Conservation (phyloP, 2,113 vertebrate genomes). For the Echinops telfairi region DNA sequence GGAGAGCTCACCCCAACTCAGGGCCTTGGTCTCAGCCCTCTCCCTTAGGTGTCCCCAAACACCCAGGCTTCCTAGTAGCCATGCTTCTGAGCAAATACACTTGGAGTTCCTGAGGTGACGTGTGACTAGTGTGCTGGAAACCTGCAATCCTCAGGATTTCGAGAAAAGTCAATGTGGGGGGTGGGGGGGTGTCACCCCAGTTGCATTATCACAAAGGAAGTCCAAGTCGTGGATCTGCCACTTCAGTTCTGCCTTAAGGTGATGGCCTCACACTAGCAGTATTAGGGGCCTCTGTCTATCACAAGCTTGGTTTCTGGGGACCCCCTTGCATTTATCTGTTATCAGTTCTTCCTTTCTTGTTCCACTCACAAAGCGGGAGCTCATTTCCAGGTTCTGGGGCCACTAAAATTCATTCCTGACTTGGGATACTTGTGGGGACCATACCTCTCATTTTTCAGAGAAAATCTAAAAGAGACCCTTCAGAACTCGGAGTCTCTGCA, state of each 20-base stretch:
- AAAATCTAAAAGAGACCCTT: neutral
- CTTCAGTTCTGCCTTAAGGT: neutral
- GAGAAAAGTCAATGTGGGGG: neutral
- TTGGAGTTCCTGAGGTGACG: no score
- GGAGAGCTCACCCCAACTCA: neutral
- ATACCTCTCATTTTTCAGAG: constrained; percentile 1
- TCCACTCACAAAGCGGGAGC: neutral
- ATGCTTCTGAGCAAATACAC: neutral
- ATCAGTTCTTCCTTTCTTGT: constrained; percentile 20
- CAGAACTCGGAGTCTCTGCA: no score
- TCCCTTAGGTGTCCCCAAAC: neutral
- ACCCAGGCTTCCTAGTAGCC: neutral
- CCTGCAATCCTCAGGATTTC: neutral
- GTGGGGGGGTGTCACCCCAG: neutral
- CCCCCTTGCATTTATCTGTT: neutral
- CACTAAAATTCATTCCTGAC: neutral
- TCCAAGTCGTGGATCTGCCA: neutral
- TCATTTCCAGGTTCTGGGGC: neutral
- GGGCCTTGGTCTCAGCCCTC: neutral
- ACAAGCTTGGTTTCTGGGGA: neutral
- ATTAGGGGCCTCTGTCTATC: neutral
- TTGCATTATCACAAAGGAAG: neutral
- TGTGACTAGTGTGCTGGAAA: neutral
- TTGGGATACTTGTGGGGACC: neutral
- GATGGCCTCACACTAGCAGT: neutral